Evolutionary conservation across 2,888 invertebrate genomes (phyloP).

Genomic region (Zeuzera pyrina): DNA sequence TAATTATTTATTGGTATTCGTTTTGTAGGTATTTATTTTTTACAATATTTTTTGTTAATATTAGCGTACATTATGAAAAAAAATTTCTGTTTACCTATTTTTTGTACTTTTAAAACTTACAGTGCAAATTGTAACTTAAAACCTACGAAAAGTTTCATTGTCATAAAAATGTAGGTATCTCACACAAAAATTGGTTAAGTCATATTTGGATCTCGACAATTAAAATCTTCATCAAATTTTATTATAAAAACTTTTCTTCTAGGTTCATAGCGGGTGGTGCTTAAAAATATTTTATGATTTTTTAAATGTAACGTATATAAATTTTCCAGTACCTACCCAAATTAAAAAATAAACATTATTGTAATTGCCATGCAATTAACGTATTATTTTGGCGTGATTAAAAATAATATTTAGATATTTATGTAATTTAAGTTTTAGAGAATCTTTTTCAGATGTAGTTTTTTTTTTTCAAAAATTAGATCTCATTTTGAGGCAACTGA

Average conservation of each 20-base stretch:
- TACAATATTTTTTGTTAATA: too few relatives aligned
- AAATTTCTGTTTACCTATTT: too few relatives aligned
- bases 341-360: conserved; percentile 26
- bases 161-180: not conserved
- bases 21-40: too few relatives aligned
- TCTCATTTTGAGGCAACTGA: conserved; percentile 54
- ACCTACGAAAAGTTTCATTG: too few relatives aligned
- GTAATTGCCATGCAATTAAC: conserved; percentile 15
- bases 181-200: conserved; percentile 28
- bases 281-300: conserved; percentile 43
- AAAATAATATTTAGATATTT: conserved; percentile 30
- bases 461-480: conserved; percentile 60
- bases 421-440: conserved; percentile 43
- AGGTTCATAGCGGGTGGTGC: conserved; percentile 50
- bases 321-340: conserved; percentile 44
- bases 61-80: too few relatives aligned
- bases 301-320: conserved; percentile 25
- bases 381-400: conserved; percentile 59
- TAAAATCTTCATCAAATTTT: conserved; percentile 5
- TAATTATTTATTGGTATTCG: too few relatives aligned
- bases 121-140: too few relatives aligned
- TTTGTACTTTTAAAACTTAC: too few relatives aligned
- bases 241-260: conserved; percentile 6
- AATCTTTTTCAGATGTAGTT: conserved; percentile 43
- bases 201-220: conserved; percentile 50